phyloP scores from a whole-genome alignment of 1,140 invertebrate species.

The Acyrthosiphon pisum region DNA sequence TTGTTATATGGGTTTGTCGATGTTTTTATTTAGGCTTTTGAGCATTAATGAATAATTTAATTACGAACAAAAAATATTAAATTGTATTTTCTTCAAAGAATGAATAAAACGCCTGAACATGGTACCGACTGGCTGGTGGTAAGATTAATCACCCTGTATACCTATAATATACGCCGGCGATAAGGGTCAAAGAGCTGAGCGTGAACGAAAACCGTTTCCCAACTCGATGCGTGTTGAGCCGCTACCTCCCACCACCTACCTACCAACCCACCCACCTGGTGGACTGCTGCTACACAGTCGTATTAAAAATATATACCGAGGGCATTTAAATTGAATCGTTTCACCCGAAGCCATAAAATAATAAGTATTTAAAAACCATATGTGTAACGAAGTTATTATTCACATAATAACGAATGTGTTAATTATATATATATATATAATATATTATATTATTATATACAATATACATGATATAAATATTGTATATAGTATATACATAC shows the following conservation, averaged over 20 bases:
- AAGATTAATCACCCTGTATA: constrained; percentile 4
- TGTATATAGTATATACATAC: neutral
- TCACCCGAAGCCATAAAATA: constrained; percentile 41
- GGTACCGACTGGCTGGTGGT: neutral
- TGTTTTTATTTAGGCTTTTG: neutral
- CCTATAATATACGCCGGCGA: neutral
- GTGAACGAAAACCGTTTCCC: constrained; percentile 9
- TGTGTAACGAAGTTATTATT: constrained; percentile 3
- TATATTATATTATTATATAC: neutral
- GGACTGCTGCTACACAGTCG: neutral
- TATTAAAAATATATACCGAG: neutral
- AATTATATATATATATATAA: constrained; percentile 16
- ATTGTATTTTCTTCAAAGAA: neutral
- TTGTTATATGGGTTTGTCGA: neutral
- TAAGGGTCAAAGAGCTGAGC: constrained; percentile 13
- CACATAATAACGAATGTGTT: constrained; percentile 35
- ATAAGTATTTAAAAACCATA: constrained; percentile 44
- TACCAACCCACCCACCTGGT: neutral
- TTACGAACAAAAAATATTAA: neutral
- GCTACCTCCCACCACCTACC: neutral
- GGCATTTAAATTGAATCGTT: constrained; percentile 25
- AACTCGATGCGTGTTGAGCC: neutral
- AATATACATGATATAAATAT: neutral
- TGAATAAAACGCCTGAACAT: neutral
- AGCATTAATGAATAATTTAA: neutral